Evolutionary conservation across 2,888 invertebrate species (phyloP).

Genomic region (Dioctria linearis): DNA sequence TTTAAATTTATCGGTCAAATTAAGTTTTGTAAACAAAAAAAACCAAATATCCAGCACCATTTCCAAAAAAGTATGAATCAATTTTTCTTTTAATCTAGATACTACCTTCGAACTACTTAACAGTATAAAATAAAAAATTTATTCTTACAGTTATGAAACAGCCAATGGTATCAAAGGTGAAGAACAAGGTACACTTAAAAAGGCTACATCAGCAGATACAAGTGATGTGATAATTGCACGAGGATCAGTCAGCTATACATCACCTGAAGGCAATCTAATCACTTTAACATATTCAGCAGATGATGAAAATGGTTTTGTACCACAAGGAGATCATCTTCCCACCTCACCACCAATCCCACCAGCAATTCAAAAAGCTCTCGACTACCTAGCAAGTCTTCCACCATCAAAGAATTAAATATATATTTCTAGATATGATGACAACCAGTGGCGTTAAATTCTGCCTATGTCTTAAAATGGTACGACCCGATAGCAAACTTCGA

Average conservation of each 20-base stretch:
- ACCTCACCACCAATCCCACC: slow-evolving; percentile 84
- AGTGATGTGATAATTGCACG: slow-evolving; percentile 79
- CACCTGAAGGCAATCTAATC: slow-evolving; percentile 81
- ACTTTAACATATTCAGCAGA: slow-evolving; percentile 80
- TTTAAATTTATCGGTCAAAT: too few relatives aligned
- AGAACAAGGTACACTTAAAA: slow-evolving; percentile 83
- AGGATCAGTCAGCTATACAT: slow-evolving; percentile 80
- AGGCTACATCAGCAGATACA: slow-evolving; percentile 78
- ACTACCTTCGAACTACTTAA: too few relatives aligned
- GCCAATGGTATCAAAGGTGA: slow-evolving; percentile 87
- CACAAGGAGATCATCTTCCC: slow-evolving; percentile 79
- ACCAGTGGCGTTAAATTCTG: slow-evolving; percentile 24
- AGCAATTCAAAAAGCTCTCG: slow-evolving; percentile 82
- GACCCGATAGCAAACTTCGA: slow-evolving; percentile 25
- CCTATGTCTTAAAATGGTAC: background rate
- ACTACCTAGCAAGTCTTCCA: slow-evolving; percentile 79
- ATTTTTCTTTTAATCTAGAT: too few relatives aligned
- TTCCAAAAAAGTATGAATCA: too few relatives aligned
- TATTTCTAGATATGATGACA: background rate
- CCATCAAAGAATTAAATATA: slow-evolving; percentile 69
- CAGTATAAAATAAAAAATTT: too few relatives aligned
- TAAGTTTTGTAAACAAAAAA: too few relatives aligned
- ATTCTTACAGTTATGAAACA: slow-evolving; percentile 80
- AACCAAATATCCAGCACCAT: too few relatives aligned
- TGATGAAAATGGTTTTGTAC: slow-evolving; percentile 78